Percentiles rank a stretch among this genome's conserved stretches.
These are phyloP conservation scores for Athene cunicularia DNA, from an alignment of 2,113 vertebrate genomes.

Conservation along the genomic window DNA sequence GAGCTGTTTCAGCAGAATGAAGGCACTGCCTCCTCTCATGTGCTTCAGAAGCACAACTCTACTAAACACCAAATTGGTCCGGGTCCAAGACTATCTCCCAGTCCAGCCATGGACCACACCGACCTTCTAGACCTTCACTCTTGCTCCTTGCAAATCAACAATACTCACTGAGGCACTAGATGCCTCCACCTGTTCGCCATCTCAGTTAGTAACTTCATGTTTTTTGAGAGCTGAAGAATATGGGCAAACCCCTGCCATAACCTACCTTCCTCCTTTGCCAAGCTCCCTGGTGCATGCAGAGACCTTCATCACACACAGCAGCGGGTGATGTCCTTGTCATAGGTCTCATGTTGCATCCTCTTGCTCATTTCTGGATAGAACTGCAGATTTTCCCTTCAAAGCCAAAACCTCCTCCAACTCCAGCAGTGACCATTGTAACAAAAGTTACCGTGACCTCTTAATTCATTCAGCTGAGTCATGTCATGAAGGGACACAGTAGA, in stretches of 20 bases:
- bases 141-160: not conserved
- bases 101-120: not conserved
- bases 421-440: not conserved
- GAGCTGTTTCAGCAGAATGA: not conserved
- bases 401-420: not conserved
- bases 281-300: not conserved
- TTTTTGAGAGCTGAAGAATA: not conserved
- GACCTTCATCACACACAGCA: not conserved
- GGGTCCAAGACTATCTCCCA: not conserved
- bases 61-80: not conserved
- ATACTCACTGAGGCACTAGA: not conserved
- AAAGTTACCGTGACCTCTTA: not conserved
- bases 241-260: not conserved
- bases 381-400: not conserved
- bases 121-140: not conserved
- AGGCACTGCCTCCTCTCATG: not conserved
- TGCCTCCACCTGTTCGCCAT: not conserved
- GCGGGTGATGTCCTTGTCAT: not conserved
- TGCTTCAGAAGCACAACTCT: not conserved
- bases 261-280: not conserved
- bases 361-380: not conserved
- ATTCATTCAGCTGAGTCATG: not conserved
- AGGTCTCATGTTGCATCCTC: not conserved
- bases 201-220: not conserved
- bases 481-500: not conserved